Conservation (phyloP, 2,888 invertebrate genomes). For the Drosophila vallismaia region DNA sequence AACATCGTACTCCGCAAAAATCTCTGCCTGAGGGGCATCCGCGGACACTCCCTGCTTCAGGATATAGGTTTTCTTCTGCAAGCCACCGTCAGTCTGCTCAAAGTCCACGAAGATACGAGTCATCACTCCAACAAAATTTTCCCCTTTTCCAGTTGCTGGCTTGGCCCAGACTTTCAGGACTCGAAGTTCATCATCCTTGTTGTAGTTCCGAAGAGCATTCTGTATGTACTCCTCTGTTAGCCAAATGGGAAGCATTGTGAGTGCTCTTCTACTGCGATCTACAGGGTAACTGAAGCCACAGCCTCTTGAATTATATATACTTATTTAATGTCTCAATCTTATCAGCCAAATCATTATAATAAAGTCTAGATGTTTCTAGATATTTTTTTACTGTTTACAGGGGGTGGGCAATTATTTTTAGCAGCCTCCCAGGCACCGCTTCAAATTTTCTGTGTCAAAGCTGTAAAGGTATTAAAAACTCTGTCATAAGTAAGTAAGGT, state of each 20-base stretch:
- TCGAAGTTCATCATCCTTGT: slow-evolving; percentile 42
- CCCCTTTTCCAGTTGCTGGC: slow-evolving; percentile 61
- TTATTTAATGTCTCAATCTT: slow-evolving; percentile 5
- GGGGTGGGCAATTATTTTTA: not conserved
- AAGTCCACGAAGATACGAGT: slow-evolving; percentile 58
- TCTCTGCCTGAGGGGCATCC: slow-evolving; percentile 41
- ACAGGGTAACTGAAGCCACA: not conserved
- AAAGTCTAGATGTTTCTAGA: not conserved
- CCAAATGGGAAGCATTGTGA: slow-evolving; percentile 60
- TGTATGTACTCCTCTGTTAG: slow-evolving; percentile 61
- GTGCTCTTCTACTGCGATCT: slow-evolving; percentile 1
- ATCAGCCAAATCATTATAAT: slow-evolving; percentile 15
- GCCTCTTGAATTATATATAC: slow-evolving; percentile 34
- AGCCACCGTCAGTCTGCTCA: slow-evolving; percentile 2
- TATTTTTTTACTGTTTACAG: not conserved
- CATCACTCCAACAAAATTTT: slow-evolving; percentile 64
- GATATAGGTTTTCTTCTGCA: slow-evolving; percentile 42
- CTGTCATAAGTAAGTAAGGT: too few species aligned
- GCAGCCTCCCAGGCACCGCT: not conserved
- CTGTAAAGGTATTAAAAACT: not conserved
- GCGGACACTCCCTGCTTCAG: slow-evolving; percentile 51
- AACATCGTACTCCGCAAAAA: slow-evolving; percentile 55
- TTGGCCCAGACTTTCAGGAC: slow-evolving; percentile 48
- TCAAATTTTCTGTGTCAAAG: not conserved
- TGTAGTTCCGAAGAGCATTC: slow-evolving; percentile 32